Base-by-base conservation (phyloP, 2,113 vertebrate genomes). In the Varanus komodoensis region DNA sequence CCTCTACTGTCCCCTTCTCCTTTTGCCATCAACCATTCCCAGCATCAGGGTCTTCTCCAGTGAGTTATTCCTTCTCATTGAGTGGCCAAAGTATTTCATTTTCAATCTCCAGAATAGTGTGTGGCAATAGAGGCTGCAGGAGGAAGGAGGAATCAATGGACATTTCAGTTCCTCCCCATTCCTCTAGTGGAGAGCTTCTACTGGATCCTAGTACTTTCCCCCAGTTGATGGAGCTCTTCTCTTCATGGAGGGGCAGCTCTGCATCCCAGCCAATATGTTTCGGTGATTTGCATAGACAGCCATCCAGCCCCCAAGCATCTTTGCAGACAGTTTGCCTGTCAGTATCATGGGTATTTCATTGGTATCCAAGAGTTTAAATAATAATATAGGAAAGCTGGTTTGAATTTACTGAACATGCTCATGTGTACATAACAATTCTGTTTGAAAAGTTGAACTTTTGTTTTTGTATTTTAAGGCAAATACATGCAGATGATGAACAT, bases 401-500 rank as follows among this genome's bases (percentile, higher is more conserved):
- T 91, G 88, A 88, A 61, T 93, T 86, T 84, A 27, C 87, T 27
- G 54, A 23, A 44, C 52, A 69, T 23, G 32, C 1, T 0, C 11
- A 8, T 91, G 25, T 74, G 19, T 86, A 88, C 86, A 71, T 89
- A 75, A 3, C 25, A 29, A 3, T 83, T 90, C 0, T 2, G 7
- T 48, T 92, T 74, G 88, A 64, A 81, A 93, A 95, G 84, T 82
- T 90, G 82, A 88, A 89, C 7, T 95, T 86, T n/a, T 89, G 93
- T 3, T 29, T 73, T 92, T 4, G 64, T 71, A 94, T 96, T 94
- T 14, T 78, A 96, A 99, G 99, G 99, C 23, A 99, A 99, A 94
- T 99, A 99, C 92, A 99, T 99, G 98, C 99, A 99, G 97, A 99
- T 99, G 99, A 99, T 99, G 99, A 99, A 98, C 95, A 99, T 99